Evolutionary conservation across 1,140 invertebrate genomes (phyloP).

Genomic region (Eubasilissa regina): DNA sequence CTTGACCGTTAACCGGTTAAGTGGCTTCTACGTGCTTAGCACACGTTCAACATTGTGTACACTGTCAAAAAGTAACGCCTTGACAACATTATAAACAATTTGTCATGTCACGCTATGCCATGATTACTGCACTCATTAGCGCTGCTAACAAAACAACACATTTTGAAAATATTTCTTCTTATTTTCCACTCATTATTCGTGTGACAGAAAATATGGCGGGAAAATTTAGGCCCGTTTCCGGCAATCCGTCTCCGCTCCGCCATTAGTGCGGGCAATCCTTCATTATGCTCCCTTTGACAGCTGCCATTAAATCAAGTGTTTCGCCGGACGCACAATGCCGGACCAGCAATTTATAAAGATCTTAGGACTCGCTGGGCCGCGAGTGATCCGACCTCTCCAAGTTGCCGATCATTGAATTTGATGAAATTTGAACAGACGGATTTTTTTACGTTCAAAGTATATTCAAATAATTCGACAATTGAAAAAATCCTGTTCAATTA

Average conservation of each 20-base stretch:
- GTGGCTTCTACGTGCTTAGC: too few species aligned
- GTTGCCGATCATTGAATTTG: background rate
- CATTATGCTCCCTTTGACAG: slow-evolving; percentile 14
- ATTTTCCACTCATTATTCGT: slow-evolving; percentile 5
- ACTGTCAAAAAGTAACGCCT: background rate
- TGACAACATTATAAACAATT: background rate
- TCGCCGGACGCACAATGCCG: slow-evolving; percentile 26
- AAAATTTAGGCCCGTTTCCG: slow-evolving; percentile 11
- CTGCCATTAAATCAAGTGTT: slow-evolving; percentile 36
- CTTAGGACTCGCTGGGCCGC: background rate
- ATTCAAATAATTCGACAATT: too few species aligned
- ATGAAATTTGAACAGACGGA: too few species aligned
- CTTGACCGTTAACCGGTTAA: too few species aligned
- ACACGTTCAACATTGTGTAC: too few species aligned
- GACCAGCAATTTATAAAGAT: slow-evolving; percentile 29
- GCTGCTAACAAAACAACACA: background rate
- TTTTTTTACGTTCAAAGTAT: too few species aligned
- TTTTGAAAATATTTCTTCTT: background rate
- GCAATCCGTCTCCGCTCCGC: slow-evolving; percentile 22
- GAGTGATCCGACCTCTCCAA: background rate
- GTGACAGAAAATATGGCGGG: slow-evolving; percentile 23
- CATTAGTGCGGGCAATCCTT: slow-evolving; percentile 27
- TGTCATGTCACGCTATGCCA: slow-evolving; percentile 3
- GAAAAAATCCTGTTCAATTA: too few species aligned
- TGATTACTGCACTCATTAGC: slow-evolving; percentile 8